Conservation (phyloP, 2,888 invertebrate species). For the Leptinotarsa rubiginosa region DNA sequence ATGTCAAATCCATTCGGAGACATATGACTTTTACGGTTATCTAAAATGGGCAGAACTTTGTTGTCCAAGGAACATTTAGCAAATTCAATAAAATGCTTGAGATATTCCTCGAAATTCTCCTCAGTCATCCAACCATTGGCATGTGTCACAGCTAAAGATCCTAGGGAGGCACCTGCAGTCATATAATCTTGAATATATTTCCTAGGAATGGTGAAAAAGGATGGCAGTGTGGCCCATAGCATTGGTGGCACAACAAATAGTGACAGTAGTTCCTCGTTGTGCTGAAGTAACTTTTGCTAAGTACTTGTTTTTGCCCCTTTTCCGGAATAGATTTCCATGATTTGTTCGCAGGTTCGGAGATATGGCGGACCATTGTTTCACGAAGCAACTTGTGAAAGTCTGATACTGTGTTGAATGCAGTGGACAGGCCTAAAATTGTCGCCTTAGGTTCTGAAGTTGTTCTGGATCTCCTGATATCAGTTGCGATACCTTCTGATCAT, state of each 20-base stretch:
- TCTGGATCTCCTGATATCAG: conserved; percentile 22
- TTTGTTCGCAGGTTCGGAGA: conserved; percentile 28
- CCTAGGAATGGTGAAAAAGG: too few relatives aligned
- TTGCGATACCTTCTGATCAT: conserved; percentile 25
- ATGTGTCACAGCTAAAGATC: too few relatives aligned
- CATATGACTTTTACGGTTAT: conserved; percentile 13
- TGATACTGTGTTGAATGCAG: conserved; percentile 28
- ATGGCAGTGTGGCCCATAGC: neutral
- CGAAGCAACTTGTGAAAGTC: conserved; percentile 7
- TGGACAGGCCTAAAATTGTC: conserved; percentile 32
- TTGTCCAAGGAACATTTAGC: conserved; percentile 5
- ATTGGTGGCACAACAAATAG: neutral
- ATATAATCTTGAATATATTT: too few relatives aligned
- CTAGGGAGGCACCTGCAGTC: too few relatives aligned
- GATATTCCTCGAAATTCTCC: neutral
- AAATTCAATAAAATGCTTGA: conserved; percentile 6
- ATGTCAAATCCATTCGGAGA: neutral
- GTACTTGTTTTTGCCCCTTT: neutral
- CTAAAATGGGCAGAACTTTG: too few relatives aligned
- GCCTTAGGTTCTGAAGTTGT: conserved; percentile 23
- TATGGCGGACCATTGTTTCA: neutral
- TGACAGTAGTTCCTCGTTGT: too few relatives aligned
- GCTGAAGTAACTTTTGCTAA: too few relatives aligned
- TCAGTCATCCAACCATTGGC: too few relatives aligned
- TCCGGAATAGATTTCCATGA: neutral